Base-by-base conservation (phyloP, 2,888 invertebrate species). In the Nymphalis urticae region DNA sequence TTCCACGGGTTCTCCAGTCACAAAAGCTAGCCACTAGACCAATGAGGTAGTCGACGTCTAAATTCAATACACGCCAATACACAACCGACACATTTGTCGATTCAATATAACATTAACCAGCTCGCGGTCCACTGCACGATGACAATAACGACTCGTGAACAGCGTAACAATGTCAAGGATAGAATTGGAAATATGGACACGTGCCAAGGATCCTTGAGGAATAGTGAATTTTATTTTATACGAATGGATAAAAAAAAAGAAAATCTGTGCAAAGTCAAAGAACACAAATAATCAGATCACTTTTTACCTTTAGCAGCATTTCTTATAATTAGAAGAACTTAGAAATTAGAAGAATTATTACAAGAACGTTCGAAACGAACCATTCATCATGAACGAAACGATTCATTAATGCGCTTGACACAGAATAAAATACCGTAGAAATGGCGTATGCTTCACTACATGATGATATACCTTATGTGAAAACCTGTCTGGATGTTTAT, bases 321-420 rank as follows among this genome's bases (percentile, higher is more conserved):
- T 42, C 13, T 42, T 13, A 42, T 42, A 42, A 42, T 42, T 42
- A 42, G 13, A 42, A 42, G 21, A 21, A 21, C 21, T 21, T 21
- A 21, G 21, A 21, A 21, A 21, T 21, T 1, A 21, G 21, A 51
- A 24, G n/a, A 27, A 58, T 42, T 58, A 58, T 19, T n/a, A 36
- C 9, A 36, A 13, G 13, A 58, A 19, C 19, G 6, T 1, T 36
- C n/a, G 42, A 58, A 58, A 58, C 58, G 58, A 3, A 3, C 58
- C n/a, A 54, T 54, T 58, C 19, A n/a, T 58, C 36, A 54, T 54
- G 58, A 58, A 36, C n/a, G 36, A 58, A 58, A 58, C 58, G 58
- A 58, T 58, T 58, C 42, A 58, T n/a, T 42, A 58, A 36, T 58
- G 42, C 42, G 19, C 42, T 42, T 13, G 42, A 58, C 58, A 19